Conservation (phyloP, 2,888 invertebrate genomes). For the Glaucopsyche alexis region DNA sequence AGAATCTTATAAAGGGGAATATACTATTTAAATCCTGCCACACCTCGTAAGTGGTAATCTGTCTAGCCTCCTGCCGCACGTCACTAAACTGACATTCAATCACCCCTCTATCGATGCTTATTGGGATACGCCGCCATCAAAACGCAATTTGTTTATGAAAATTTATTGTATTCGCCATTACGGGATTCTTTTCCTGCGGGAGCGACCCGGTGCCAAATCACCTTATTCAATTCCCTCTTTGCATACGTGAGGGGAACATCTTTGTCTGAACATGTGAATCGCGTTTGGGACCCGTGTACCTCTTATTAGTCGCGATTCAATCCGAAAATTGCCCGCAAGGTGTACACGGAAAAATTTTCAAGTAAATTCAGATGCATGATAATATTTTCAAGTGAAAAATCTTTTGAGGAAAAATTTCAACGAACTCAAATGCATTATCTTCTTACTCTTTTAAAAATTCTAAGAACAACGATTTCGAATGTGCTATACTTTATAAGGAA, state of each 20-base stretch:
- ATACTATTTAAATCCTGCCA: background rate
- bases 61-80: conserved; percentile 44
- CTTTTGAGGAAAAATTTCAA: background rate
- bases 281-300: conserved; percentile 75
- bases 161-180: conserved; percentile 80
- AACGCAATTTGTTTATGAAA: conserved; percentile 81
- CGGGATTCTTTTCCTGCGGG: conserved; percentile 77
- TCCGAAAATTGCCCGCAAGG: conserved; percentile 62
- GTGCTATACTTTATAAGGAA: too few species aligned
- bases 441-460: too few species aligned
- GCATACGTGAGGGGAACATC: conserved; percentile 75
- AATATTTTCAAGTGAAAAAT: background rate
- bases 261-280: conserved; percentile 77
- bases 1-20: too few species aligned
- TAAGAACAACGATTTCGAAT: too few species aligned
- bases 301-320: conserved; percentile 74
- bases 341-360: conserved; percentile 36
- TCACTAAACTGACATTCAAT: conserved; percentile 76
- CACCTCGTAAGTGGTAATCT: conserved; percentile 4
- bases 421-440: conserved; percentile 26
- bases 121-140: conserved; percentile 77
- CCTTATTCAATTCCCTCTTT: conserved; percentile 81
- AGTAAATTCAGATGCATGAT: background rate
- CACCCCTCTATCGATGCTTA: conserved; percentile 79
- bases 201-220: conserved; percentile 77